Evolutionary conservation across 2,888 invertebrate genomes (phyloP), one percentile per base, ranked within the genome.

Genomic region (Mythimna loreyi): DNA sequence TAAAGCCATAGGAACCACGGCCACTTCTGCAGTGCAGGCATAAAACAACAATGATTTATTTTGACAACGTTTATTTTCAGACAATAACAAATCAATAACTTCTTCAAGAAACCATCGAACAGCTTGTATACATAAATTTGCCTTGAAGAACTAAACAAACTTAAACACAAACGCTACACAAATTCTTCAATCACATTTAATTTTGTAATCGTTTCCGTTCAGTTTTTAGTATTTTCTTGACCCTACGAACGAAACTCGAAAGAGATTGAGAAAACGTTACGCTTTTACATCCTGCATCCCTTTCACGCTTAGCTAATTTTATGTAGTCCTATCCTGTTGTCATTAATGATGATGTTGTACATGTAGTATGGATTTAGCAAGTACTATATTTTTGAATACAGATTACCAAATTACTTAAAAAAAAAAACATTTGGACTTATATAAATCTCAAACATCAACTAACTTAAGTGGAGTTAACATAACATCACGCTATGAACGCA

Each of bases 1-100:
- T 63, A 83, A 72, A 72, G 83, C 81, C 84, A 84, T 84, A 80
- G 67, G 69, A 66, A 30, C 49, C 55, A 71, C 80, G 43, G 67
- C 60, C 67, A 72, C 50, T 40, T 47, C 56, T 53, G 56, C 60
- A 75, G 57, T 52, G 67, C 52, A 71, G 65, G 50, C 65, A 63
- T 62, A 65, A 19, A 75, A 65, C 53, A 72, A 82, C 80, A 80
- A 82, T 49, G 72, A 67, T 75, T 72, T 68, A 66, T 55, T 69
- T 79, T 74, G 79, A 74, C 58, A 64, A 72, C 61, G 63, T 77
- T 58, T 66, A 74, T 28, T 68, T n/a, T 52, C 49, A 52, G 65
- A 79, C 72, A 83, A 71, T 52, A 79, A 73, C 71, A 81, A 79
- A 63, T 66, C 55, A 67, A 64, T 75, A 70, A 78, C 47, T 62